Evolutionary conservation across 2,888 invertebrate genomes (phyloP).

Genomic region (Polyommatus iphigenia): DNA sequence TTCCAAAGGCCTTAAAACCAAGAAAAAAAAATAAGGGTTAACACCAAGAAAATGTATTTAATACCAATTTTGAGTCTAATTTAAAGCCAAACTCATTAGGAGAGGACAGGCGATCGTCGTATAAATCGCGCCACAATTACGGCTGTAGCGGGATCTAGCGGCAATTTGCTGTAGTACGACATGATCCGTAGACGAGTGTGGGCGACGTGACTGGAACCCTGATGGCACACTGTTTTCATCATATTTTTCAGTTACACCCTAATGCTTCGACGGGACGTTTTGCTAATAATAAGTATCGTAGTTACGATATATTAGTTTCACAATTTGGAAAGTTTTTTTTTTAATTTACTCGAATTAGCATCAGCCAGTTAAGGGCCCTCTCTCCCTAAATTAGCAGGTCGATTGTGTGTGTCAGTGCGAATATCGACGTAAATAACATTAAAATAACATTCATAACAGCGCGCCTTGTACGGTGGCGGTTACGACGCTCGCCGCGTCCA

Average conservation of each 20-base stretch:
- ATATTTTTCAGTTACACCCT: slow-evolving; percentile 30
- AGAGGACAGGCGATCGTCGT: slow-evolving; percentile 60
- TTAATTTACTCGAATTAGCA: too few species aligned
- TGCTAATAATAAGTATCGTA: neutral
- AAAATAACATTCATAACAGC: too few species aligned
- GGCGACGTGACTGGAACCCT: slow-evolving; percentile 66
- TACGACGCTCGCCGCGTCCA: too few species aligned
- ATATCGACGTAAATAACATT: too few species aligned
- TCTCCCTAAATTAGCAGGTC: too few species aligned
- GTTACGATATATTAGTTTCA: neutral
- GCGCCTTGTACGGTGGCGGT: too few species aligned
- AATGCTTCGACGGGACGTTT: slow-evolving; percentile 6
- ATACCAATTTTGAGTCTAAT: slow-evolving; percentile 21
- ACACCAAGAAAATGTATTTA: neutral
- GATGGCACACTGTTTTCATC: slow-evolving; percentile 48
- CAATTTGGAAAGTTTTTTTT: too few species aligned
- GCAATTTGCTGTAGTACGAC: slow-evolving; percentile 76
- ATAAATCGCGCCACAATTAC: slow-evolving; percentile 76
- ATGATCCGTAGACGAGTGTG: slow-evolving; percentile 69
- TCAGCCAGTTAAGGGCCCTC: too few species aligned
- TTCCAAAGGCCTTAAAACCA: too few species aligned
- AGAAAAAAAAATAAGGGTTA: neutral
- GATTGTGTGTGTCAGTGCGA: too few species aligned
- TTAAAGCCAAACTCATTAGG: slow-evolving; percentile 40
- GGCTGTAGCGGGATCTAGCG: slow-evolving; percentile 65